These are phyloP conservation scores for Neolamprologus toae DNA, from an alignment of 2,113 vertebrate species.

Conservation along the genomic window DNA sequence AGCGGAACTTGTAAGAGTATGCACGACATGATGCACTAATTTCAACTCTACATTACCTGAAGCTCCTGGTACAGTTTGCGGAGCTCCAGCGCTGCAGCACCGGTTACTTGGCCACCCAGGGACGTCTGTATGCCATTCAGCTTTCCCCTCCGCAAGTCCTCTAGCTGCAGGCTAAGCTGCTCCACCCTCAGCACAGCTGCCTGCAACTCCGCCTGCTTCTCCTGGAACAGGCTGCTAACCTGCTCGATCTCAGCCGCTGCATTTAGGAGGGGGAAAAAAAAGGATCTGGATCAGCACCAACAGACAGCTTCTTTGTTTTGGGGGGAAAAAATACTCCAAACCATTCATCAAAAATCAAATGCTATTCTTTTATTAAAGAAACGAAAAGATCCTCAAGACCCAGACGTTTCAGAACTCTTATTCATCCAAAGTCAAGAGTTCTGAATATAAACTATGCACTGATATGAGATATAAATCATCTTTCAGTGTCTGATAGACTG, in stretches of 20 bases:
- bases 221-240: slow-evolving; percentile 93
- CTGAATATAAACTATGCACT: background rate
- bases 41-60: slow-evolving; percentile 70
- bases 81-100: slow-evolving; percentile 85
- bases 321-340: accelerated
- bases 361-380: background rate
- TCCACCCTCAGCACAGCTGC: slow-evolving; percentile 91
- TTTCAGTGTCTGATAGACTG: background rate
- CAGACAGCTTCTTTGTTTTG: background rate
- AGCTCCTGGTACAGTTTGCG: slow-evolving; percentile 96
- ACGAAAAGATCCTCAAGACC: background rate
- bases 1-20: background rate
- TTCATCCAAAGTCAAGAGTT: background rate
- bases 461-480: background rate
- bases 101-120: slow-evolving; percentile 80
- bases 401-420: background rate
- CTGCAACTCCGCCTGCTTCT: slow-evolving; percentile 95
- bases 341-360: background rate
- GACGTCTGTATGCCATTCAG: slow-evolving; percentile 85
- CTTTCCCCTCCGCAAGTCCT: slow-evolving; percentile 89
- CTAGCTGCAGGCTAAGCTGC: slow-evolving; percentile 91
- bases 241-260: slow-evolving; percentile 95
- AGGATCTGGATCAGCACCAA: background rate
- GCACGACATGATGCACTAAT: background rate
- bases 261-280: accelerated